Evolutionary conservation across 2,888 invertebrate genomes (phyloP).

Genomic region (Clanis bilineata): DNA sequence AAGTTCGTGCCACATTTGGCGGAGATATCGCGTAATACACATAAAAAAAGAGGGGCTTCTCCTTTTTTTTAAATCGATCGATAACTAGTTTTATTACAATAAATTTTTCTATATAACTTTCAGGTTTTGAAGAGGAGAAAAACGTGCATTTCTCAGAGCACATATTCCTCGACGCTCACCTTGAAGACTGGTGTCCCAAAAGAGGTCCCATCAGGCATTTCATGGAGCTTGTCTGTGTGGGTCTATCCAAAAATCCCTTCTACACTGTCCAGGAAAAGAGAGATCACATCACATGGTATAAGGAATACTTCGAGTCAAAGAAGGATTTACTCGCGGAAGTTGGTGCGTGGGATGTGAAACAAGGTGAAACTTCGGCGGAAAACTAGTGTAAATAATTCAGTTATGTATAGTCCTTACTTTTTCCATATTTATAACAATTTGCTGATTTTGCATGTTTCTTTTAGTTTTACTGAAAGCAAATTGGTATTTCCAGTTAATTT

Average conservation of each 20-base stretch:
- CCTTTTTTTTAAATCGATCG: too few relatives aligned
- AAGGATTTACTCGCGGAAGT: constrained; percentile 86
- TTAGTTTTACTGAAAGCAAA: too few relatives aligned
- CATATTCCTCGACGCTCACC: constrained; percentile 93
- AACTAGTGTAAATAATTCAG: constrained; percentile 34
- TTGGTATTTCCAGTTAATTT: too few relatives aligned
- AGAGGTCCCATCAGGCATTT: constrained; percentile 96
- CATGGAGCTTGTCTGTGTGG: constrained; percentile 97
- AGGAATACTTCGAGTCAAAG: constrained; percentile 93
- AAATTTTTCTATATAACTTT: constrained; percentile 21
- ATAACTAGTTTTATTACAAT: too few relatives aligned
- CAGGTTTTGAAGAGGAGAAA: constrained; percentile 85
- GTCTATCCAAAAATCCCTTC: constrained; percentile 96
- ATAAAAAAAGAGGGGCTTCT: too few relatives aligned
- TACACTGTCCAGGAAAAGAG: constrained; percentile 93
- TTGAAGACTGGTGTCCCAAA: constrained; percentile 94
- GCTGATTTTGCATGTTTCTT: too few relatives aligned
- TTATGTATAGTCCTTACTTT: constrained; percentile 17
- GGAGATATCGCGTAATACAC: too few relatives aligned
- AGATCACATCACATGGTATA: constrained; percentile 95
- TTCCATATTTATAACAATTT: too few relatives aligned
- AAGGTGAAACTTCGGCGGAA: constrained; percentile 38
- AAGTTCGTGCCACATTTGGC: too few relatives aligned
- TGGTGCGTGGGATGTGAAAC: constrained; percentile 78
- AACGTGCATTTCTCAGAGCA: constrained; percentile 95